Conservation (phyloP, 1,140 invertebrate species). For the Glossosoma conforme region DNA sequence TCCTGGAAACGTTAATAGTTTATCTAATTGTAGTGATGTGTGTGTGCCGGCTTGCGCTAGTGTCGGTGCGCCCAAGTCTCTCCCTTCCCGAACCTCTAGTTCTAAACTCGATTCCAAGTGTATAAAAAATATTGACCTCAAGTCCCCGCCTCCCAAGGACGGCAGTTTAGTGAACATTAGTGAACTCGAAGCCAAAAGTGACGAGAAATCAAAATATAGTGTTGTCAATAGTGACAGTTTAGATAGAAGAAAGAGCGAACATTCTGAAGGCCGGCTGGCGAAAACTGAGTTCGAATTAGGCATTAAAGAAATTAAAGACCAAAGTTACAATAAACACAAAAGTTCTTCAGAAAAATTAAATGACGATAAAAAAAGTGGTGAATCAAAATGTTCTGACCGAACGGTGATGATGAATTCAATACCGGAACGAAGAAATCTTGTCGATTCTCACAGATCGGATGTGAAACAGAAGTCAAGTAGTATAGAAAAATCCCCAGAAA, state of each 20-base stretch:
- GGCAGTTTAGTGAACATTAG: conserved; percentile 15
- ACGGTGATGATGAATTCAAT: conserved; percentile 1
- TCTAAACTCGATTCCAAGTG: conserved; percentile 23
- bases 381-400: conserved; percentile 14
- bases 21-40: conserved; percentile 23
- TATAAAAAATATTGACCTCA: conserved; percentile 21
- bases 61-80: conserved; percentile 12
- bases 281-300: conserved; percentile 19
- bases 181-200: conserved; percentile 21
- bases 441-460: conserved; percentile 6
- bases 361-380: conserved; percentile 21
- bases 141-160: conserved; percentile 23
- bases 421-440: conserved; percentile 16
- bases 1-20: conserved; percentile 26
- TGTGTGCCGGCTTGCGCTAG: conserved; percentile 22
- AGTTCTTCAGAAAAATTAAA: conserved; percentile 25
- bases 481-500: conserved; percentile 12
- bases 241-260: conserved; percentile 33
- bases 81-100: conserved; percentile 13
- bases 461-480: conserved; percentile 8
- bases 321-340: conserved; percentile 29
- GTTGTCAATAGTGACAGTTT: conserved; percentile 30
- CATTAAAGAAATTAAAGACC: conserved; percentile 27
- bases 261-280: conserved; percentile 13
- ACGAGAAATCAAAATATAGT: conserved; percentile 22